Evolutionary conservation across 1,140 invertebrate species (phyloP), one percentile per base, ranked within the genome.

Genomic region (Metopolophium dirhodum): DNA sequence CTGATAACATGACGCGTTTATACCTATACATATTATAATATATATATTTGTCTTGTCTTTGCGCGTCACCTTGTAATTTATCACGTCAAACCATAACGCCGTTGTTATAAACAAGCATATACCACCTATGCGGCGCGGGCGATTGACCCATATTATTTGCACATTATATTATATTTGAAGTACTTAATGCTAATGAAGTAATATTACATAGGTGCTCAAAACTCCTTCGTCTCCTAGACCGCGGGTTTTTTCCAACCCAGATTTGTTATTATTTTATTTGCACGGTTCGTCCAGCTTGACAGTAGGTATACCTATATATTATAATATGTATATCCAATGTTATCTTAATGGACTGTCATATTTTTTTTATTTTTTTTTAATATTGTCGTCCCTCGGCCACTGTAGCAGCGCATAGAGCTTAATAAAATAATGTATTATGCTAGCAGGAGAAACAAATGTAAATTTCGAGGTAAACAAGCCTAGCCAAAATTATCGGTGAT

Each of bases 21-120:
- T 77, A n/a, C 57, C 1, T 30, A n/a, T 68, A 61, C 8, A 61
- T 14, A 3, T 68, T n/a, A 47, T 86, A 30, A 85, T 86, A 47
- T 89, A 54, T 89, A 54, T 87, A 41, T 57, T 37, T n/a, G 51
- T 26, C n/a, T 89, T 57, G 49, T 89, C 49, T 89, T 89, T 57
- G 9, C 23, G 20, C 35, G 49, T 89, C 51, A 89, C 88, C 88
- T 89, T 89, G 88, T 57, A 89, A 57, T 89, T 37, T 37, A 89
- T 57, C 51, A 57, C 88, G 47, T 49, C 18, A 23, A 51, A 54
- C n/a, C 8, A n/a, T 49, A 87, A 85, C 35, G 7, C 35, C 23
- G 37, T 85, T 83, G 82, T 49, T 54, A 49, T 87, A 54, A 37
- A 30, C 47, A 30, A 26, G 41, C 41, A 30, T 77, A 77, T n/a